Conservation (phyloP, 1,140 invertebrate species). For the Drosophila rhopaloa region DNA sequence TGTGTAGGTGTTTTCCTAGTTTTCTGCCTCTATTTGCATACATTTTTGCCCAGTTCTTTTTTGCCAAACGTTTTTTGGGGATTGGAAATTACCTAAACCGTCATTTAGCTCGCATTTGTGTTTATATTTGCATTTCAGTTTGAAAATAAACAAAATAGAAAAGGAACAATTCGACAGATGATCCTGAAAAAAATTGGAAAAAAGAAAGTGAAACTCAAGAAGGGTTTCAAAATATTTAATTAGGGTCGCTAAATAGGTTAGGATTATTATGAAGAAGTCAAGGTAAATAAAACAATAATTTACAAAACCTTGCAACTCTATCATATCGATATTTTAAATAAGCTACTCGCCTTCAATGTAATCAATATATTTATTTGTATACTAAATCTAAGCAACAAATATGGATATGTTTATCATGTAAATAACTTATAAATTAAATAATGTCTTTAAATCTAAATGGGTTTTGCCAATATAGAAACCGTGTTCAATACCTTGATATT, state of each 20-base stretch:
- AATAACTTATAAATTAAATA: too few species aligned
- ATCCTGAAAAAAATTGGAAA: not conserved
- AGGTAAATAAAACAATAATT: not conserved
- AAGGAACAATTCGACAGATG: conserved; percentile 12
- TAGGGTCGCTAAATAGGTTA: too few species aligned
- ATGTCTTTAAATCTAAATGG: not conserved
- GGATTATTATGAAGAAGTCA: not conserved
- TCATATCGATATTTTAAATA: not conserved
- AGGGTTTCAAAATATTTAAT: not conserved
- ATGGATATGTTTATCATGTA: too few species aligned
- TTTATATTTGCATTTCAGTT: conserved; percentile 29
- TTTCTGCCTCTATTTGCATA: conserved; percentile 67
- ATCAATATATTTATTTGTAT: not conserved
- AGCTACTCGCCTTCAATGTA: not conserved
- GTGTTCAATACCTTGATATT: not conserved
- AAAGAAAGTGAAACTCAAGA: conserved; percentile 34
- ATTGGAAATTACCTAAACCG: conserved; percentile 20
- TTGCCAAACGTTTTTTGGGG: conserved; percentile 56
- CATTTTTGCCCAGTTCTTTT: conserved; percentile 58
- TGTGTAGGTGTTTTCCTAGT: conserved; percentile 63
- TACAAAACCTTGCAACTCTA: not conserved
- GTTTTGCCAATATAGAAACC: not conserved
- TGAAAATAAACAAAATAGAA: conserved; percentile 10
- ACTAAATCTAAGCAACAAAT: too few species aligned
- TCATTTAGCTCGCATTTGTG: conserved; percentile 18